phyloP scores from a whole-genome alignment of 2,113 vertebrate genomes.

The Cercocebus atys region DNA sequence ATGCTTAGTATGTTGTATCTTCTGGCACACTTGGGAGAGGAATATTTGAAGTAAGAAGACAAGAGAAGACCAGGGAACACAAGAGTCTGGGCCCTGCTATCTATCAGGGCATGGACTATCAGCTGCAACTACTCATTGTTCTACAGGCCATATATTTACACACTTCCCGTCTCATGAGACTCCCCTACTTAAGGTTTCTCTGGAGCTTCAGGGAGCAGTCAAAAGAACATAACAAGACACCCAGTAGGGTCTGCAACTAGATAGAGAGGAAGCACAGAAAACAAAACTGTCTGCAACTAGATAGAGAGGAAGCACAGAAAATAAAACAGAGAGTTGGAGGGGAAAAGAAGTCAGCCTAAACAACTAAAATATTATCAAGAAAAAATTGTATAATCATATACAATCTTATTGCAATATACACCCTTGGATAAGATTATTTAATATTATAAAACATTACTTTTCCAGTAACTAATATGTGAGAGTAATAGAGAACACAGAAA shows the following conservation, averaged over 20 bases:
- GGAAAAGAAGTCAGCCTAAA: neutral
- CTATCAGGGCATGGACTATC: neutral
- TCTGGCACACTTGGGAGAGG: neutral
- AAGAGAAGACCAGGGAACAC: neutral
- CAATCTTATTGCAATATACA: neutral
- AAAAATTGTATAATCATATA: neutral
- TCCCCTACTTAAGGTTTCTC: neutral
- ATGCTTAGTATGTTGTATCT: neutral
- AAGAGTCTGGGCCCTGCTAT: accelerated
- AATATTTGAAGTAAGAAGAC: neutral
- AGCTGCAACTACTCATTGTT: neutral
- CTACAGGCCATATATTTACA: neutral
- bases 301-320: neutral
- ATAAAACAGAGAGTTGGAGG: neutral
- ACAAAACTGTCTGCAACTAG: neutral
- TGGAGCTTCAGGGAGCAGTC: neutral
- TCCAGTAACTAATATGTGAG: neutral
- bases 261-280: neutral
- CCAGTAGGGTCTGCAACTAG: neutral
- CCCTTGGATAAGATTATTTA: neutral
- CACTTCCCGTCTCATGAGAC: neutral
- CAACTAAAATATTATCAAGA: neutral
- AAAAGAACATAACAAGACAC: neutral
- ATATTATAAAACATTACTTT: neutral
- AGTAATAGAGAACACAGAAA: neutral